Evolutionary conservation across 2,888 invertebrate species (phyloP).

Genomic region (Conops quadrifasciatus): DNA sequence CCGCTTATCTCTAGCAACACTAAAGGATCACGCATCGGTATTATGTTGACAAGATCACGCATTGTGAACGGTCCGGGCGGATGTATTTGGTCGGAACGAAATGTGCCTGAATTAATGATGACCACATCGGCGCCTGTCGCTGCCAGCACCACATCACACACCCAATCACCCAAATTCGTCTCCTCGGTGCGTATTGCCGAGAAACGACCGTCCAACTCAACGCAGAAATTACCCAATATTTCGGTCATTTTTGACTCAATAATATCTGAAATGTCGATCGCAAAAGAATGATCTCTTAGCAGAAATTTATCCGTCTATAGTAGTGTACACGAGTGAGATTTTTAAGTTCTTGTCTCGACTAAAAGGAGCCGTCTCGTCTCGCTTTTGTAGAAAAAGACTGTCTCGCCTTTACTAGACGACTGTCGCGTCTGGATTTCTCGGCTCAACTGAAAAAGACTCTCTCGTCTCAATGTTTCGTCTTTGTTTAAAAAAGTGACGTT

Average conservation of each 20-base stretch:
- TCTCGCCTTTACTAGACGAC: no score
- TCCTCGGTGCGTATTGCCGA: constrained; percentile 80
- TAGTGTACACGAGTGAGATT: no score
- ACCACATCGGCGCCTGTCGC: constrained; percentile 88
- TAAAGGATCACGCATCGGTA: constrained; percentile 87
- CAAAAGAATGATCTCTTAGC: constrained; percentile 11
- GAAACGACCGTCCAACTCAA: constrained; percentile 89
- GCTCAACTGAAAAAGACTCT: no score
- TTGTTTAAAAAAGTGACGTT: no score
- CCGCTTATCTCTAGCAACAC: constrained; percentile 81
- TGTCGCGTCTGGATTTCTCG: no score
- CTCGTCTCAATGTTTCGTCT: no score
- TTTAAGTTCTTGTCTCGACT: no score
- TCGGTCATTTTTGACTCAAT: constrained; percentile 86
- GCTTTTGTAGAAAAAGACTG: no score
- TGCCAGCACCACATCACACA: constrained; percentile 82
- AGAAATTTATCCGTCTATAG: no score
- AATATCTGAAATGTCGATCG: constrained; percentile 75
- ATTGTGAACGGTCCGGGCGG: constrained; percentile 85
- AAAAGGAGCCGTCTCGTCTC: no score
- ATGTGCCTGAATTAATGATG: constrained; percentile 79
- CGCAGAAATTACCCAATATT: constrained; percentile 82
- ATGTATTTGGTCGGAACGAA: constrained; percentile 69
- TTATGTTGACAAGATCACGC: constrained; percentile 81
- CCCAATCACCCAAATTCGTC: constrained; percentile 90